Evolutionary conservation across 2,888 invertebrate species (phyloP).

Genomic region (Dioctria rufipes): DNA sequence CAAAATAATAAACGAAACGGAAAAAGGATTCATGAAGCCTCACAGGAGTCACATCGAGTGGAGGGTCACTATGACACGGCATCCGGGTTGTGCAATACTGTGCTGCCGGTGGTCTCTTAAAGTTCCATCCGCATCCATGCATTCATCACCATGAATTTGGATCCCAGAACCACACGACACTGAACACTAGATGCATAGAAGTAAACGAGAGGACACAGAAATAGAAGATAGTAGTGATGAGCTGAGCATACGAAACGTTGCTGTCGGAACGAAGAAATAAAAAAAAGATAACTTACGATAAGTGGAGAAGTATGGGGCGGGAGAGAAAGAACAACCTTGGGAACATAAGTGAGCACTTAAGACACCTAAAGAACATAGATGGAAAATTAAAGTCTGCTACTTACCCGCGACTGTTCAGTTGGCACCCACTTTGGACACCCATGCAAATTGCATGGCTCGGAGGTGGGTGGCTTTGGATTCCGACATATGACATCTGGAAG

Average conservation of each 20-base stretch:
- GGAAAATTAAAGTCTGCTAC: conserved; percentile 67
- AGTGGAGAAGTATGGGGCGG: conserved; percentile 1
- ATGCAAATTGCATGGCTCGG: conserved; percentile 87
- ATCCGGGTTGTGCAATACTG: conserved; percentile 83
- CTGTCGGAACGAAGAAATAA: not conserved
- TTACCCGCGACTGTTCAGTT: conserved; percentile 92
- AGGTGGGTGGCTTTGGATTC: conserved; percentile 81
- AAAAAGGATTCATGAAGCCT: conserved; percentile 41
- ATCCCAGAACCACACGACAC: too few species aligned
- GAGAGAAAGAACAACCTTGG: not conserved
- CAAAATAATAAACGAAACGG: not conserved
- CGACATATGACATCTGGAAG: conserved; percentile 85
- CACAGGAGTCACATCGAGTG: conserved; percentile 66
- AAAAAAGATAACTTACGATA: conserved; percentile 16
- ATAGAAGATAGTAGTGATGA: too few species aligned
- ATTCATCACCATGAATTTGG: too few species aligned
- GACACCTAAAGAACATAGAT: conserved; percentile 1
- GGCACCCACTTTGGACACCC: conserved; percentile 92
- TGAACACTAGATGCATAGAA: too few species aligned
- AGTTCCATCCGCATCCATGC: too few species aligned
- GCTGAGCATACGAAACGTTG: too few species aligned
- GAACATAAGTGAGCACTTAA: conserved; percentile 57
- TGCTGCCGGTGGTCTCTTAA: conserved; percentile 77
- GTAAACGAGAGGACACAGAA: too few species aligned
- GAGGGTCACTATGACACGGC: conserved; percentile 74